These are phyloP conservation scores for Galaxias olidus DNA, from an alignment of 2,797 vertebrate genomes.

Conservation along the genomic window DNA sequence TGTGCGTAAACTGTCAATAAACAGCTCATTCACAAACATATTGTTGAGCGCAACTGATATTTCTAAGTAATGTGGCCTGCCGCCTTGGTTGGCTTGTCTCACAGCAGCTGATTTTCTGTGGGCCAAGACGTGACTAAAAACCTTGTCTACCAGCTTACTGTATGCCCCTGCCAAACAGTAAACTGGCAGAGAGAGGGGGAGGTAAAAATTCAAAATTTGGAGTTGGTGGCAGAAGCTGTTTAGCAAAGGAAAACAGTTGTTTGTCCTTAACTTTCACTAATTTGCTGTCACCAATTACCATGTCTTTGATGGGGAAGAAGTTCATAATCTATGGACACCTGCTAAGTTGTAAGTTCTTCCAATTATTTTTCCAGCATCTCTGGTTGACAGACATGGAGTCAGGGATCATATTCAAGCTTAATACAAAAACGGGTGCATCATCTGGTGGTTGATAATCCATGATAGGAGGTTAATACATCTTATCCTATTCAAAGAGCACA, in stretches of 20 bases:
- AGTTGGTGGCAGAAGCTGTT: slow-evolving; percentile 31
- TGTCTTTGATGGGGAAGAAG: slow-evolving; percentile 23
- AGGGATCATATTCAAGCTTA: neutral
- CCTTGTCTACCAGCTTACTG: neutral
- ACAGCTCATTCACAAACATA: no score
- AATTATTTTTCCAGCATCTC: neutral
- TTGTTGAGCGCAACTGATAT: no score
- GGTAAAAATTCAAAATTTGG: slow-evolving; percentile 19
- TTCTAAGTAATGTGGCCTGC: no score
- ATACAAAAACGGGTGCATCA: slow-evolving; percentile 5
- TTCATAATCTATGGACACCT: neutral
- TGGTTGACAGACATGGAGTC: neutral
- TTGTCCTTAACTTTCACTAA: slow-evolving; percentile 37
- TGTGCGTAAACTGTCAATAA: no score
- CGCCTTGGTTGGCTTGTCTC: no score
- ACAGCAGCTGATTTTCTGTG: no score
- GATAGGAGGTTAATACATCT: slow-evolving; percentile 2
- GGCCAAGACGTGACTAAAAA: no score
- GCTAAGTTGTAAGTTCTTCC: neutral
- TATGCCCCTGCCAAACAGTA: slow-evolving; percentile 27
- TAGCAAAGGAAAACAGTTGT: slow-evolving; percentile 43
- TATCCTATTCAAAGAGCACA: neutral
- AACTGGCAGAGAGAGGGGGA: slow-evolving; percentile 33
- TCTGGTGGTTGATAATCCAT: slow-evolving; percentile 1
- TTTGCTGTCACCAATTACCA: slow-evolving; percentile 27